Evolutionary conservation across 2,888 invertebrate species (phyloP), one percentile per base, ranked within the genome.

Genomic region (Orchestes rusci): DNA sequence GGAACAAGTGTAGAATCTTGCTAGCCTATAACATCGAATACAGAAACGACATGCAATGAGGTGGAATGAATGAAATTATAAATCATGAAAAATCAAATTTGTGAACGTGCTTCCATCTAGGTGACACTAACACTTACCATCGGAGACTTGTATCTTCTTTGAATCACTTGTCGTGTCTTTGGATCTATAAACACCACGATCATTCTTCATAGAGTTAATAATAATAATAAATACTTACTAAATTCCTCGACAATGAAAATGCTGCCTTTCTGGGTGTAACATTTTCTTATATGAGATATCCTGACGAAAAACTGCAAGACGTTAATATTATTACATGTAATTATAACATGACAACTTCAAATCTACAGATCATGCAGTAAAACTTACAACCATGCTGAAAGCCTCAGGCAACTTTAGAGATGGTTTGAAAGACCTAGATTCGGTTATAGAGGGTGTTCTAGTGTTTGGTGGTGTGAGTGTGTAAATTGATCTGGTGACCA

Each of bases 231-330:
- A 49, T 60, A 88, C 95, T 93, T 80, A 99, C 97, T 97, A 75
- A 88, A 97, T 83, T 99, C 97, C 77, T 99, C 99, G 71, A 99
- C 80, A 67, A 99, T 88, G 78, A 99, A 99, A 72, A 97, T 89
- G 70, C 94, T 95, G 69, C 96, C 97, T 72, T 95, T 96, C 73
- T 93, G 94, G 50, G 97, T 96, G 76, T 96, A 97, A 77, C 99
- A 99, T 76, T 97, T 99, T 73, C 95, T 84, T 73, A 99, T 99
- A 74, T 96, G 95, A 74, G 92, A 90, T 75, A 99, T 82, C 69
- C 95, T 87, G 71, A 99, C 94, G 79, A 99, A 99, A 77, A 96
- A 97, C 96, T 97, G 86, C 63, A 91, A 89, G 66, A 73, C 49
- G 51, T 28, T 37, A 27, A 37, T 33, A 43, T 32, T 34, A 29